These are phyloP conservation scores for Uloborus diversus DNA, from an alignment of 1,140 invertebrate genomes.

Conservation along the genomic window DNA sequence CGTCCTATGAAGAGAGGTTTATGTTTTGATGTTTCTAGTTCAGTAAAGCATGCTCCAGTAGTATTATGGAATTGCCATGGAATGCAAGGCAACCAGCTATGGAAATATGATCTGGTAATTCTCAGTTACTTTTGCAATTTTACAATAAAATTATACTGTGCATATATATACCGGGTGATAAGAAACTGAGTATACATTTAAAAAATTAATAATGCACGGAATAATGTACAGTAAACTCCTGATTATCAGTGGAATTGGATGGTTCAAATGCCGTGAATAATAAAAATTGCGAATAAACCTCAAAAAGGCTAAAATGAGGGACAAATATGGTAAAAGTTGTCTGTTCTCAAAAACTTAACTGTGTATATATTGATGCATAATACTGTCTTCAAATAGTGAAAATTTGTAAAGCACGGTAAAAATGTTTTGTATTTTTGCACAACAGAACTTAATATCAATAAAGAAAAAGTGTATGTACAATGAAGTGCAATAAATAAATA, in stretches of 20 bases:
- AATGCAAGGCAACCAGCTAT: conserved; percentile 90
- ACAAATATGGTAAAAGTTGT: no score
- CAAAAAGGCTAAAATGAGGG: no score
- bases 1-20: conserved; percentile 78
- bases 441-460: no score
- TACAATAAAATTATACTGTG: background rate
- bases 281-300: background rate
- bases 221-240: background rate
- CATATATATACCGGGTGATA: background rate
- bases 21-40: conserved; percentile 89
- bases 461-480: no score
- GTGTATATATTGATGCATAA: no score
- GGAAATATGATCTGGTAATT: conserved; percentile 81
- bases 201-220: background rate
- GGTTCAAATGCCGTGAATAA: background rate
- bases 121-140: background rate
- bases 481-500: no score
- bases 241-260: background rate
- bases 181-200: no score
- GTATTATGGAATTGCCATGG: conserved; percentile 86
- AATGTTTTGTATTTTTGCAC: no score
- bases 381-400: no score
- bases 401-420: no score
- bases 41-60: conserved; percentile 76
- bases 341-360: no score